Evolutionary conservation across 2,113 vertebrate genomes (phyloP).

Genomic region (Tauraco erythrolophus): DNA sequence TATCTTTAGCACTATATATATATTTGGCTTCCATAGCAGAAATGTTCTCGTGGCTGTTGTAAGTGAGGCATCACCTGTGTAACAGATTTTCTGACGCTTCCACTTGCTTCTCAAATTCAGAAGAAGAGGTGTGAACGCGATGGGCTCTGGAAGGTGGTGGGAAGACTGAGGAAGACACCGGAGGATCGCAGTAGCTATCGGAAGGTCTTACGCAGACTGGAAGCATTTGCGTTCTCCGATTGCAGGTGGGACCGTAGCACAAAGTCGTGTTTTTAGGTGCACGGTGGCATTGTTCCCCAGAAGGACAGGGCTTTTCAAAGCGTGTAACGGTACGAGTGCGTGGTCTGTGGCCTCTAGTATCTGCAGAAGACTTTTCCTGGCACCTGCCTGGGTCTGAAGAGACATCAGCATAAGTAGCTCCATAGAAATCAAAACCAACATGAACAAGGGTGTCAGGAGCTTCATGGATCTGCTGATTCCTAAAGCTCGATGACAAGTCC

Average conservation of each 20-base stretch:
- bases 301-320: background rate
- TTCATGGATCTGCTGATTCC: background rate
- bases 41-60: slow-evolving; percentile 48
- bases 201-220: background rate
- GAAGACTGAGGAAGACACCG: background rate
- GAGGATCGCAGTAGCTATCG: slow-evolving; percentile 11
- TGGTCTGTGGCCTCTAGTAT: background rate
- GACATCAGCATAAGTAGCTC: background rate
- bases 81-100: slow-evolving; percentile 59
- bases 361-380: background rate
- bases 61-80: slow-evolving; percentile 67
- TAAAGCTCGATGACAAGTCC: background rate
- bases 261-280: background rate
- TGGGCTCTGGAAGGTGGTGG: background rate
- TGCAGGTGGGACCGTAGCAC: background rate
- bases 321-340: accelerated
- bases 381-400: background rate
- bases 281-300: background rate
- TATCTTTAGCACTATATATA: slow-evolving; percentile 67
- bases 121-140: background rate
- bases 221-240: background rate
- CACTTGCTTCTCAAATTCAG: slow-evolving; percentile 26
- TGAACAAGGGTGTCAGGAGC: background rate
- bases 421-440: accelerated
- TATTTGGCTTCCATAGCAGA: slow-evolving; percentile 57